Base-by-base conservation (phyloP, 2,888 invertebrate species). In the Yponomeuta malinellus region DNA sequence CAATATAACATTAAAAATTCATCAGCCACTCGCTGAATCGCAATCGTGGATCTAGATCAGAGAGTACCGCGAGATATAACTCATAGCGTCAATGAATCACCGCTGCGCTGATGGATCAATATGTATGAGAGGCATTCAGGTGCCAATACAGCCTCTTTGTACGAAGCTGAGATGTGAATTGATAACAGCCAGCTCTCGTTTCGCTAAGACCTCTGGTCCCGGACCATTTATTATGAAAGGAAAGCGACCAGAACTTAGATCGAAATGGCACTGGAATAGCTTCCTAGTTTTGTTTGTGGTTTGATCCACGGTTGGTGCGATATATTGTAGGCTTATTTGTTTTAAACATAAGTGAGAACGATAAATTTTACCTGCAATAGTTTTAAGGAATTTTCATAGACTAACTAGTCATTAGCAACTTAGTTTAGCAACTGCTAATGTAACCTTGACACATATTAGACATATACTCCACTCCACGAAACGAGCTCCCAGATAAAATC, bases 101-200 rank as follows among this genome's bases (percentile, higher is more conserved):
- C 71, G 73, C 76, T 76, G 64, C 71, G 73, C 77, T 76, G 77
- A 75, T 74, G 84, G 86, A 87, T 89, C 88, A 88, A 87, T 90
- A 90, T 89, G 85, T 85, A 89, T 87, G 83, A 81, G 81, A 31
- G 77, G 84, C 87, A 90, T 90, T 90, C 88, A 90, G 79, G 84
- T 88, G 90, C 89, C 90, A 87, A 76, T 76, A 75, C 75, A 76
- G 72, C 67, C 69, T 73, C 48, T 43, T 70, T 70, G 70, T 70
- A 31, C 33, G 48, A 33, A 43, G 43, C 69, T 69, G 68, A 68
- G 63, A 63, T 69, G 69, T 15, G 69, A 63, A 33, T 69, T 69
- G 69, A 69, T 59, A 69, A 59, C 52, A 68, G 12, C 68, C 15
- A 15, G 52, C 52, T 43, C 9, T 43, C 43, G 43, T 8, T 59